These are phyloP conservation scores for Heliocidaris erythrogramma DNA, from an alignment of 35 echinoderm and acorn worm species.

Conservation along the genomic window DNA sequence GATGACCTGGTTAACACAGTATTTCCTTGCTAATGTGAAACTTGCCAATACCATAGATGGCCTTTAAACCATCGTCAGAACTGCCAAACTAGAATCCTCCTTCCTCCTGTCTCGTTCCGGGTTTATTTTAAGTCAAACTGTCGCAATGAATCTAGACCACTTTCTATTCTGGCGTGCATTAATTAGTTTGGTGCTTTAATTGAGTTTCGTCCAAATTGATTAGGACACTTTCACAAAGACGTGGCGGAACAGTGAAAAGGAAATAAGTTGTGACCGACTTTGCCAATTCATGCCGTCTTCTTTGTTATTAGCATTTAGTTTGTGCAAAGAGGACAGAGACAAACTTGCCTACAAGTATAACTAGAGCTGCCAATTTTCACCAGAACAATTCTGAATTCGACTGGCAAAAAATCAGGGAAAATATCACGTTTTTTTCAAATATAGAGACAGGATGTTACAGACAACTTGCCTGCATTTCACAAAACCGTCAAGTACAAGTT, in stretches of 20 bases:
- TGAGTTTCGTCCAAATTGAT: neutral
- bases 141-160: neutral
- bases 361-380: too few relatives aligned
- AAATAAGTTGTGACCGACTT: neutral
- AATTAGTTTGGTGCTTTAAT: neutral
- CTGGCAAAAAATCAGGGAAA: too few relatives aligned
- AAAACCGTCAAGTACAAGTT: too few relatives aligned
- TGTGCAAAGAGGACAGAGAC: too few relatives aligned
- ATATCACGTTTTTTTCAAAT: too few relatives aligned
- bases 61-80: neutral
- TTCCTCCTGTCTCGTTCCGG: neutral
- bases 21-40: neutral
- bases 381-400: too few relatives aligned
- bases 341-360: too few relatives aligned
- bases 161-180: neutral
- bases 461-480: too few relatives aligned
- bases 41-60: neutral
- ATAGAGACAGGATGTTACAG: too few relatives aligned
- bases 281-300: neutral
- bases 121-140: constrained; percentile 4
- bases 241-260: neutral
- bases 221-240: neutral
- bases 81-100: neutral
- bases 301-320: neutral
- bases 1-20: neutral